A percentile compares a stretch with the other conserved stretches of the same genome.
phyloP scores from a whole-genome alignment of 2,888 invertebrate species.

The Nomada ferruginata region DNA sequence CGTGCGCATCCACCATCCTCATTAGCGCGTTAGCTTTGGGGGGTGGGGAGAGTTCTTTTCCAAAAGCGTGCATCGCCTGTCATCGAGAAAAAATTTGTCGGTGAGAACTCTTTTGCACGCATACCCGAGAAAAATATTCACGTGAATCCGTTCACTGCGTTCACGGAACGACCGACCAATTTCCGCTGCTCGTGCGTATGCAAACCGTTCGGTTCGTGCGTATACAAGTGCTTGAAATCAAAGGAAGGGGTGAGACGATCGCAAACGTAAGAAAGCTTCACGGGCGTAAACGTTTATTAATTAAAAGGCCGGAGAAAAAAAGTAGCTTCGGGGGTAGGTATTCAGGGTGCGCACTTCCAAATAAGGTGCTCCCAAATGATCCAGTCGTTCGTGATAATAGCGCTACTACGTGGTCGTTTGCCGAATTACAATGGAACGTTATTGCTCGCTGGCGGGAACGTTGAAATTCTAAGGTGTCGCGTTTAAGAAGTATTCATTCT shows the following conservation, averaged over 20 bases:
- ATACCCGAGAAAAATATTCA: constrained; percentile 22
- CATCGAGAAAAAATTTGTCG: constrained; percentile 63
- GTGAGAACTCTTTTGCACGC: constrained; percentile 38
- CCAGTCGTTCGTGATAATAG: constrained; percentile 69
- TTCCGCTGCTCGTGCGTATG: constrained; percentile 8
- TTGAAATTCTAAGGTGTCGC: constrained; percentile 29
- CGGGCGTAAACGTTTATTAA: constrained; percentile 3
- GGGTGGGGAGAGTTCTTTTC: constrained; percentile 75
- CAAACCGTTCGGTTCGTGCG: constrained; percentile 12
- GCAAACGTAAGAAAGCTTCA: constrained; percentile 9
- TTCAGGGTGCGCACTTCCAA: constrained; percentile 87
- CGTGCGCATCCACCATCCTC: constrained; percentile 61
- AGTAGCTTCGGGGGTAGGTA: constrained; percentile 54
- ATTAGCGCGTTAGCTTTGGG: constrained; percentile 62
- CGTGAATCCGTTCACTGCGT: neutral
- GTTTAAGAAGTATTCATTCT: constrained; percentile 13
- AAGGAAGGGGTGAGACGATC: neutral
- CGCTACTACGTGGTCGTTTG: constrained; percentile 52
- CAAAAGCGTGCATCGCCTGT: constrained; percentile 77
- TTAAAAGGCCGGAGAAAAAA: constrained; percentile 12
- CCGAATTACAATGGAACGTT: constrained; percentile 45
- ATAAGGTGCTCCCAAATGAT: constrained; percentile 87
- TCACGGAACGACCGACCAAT: neutral
- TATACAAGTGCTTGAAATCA: constrained; percentile 25
- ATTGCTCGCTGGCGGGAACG: constrained; percentile 63